Base-by-base conservation (phyloP, 2,888 invertebrate species). In the Metellina segmentata region DNA sequence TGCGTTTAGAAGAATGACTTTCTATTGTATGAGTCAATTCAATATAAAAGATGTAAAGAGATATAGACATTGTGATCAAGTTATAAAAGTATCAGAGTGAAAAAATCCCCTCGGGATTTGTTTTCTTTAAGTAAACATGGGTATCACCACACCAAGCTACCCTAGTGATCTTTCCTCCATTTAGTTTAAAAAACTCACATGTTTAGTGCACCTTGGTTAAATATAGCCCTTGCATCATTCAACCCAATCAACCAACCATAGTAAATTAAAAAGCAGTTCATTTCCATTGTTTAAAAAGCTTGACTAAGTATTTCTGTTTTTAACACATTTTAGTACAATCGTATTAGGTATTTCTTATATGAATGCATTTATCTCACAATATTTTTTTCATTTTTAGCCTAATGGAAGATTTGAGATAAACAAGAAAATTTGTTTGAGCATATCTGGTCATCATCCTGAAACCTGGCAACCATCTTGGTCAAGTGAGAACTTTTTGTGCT, bases 401-500 rank as follows among this genome's bases (percentile, higher is more conserved):
- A 99, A 98, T 95, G 98, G 98, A 79, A 96, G 99, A 93, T 99
- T 99, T 95, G 98, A 98, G 95, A 96, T 96, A 9, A 97, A 98
- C 95, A 98, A 98, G 95, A 99, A 99, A 95, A 98, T 99, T 94
- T 99, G 99, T 95, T 95, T 99, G 93, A 98, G 98, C 93, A 99
- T 99, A 94, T 98, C 98, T 92, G 98, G 98, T 7, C 97, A 98
- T 95, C 99, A 99, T 95, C 99, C 98, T n/a, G 99, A 99, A 95
- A 98, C 98, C 70, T 99, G 99, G 99, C 98, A 98, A 94, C 99
- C 99, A 51, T 98, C 98, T 5, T 99, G 99, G 99, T 98, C 98
- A 53, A 98, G 96, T 96, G 93, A 94, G 95, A 94, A 74, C 78
- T 20, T 19, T 61, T 82, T 34, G 4, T 70, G n/a, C 11, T 49